Percentiles rank a stretch among this genome's conserved stretches.
phyloP scores from a whole-genome alignment of 1,140 invertebrate species.

The Bombus balteatus region DNA sequence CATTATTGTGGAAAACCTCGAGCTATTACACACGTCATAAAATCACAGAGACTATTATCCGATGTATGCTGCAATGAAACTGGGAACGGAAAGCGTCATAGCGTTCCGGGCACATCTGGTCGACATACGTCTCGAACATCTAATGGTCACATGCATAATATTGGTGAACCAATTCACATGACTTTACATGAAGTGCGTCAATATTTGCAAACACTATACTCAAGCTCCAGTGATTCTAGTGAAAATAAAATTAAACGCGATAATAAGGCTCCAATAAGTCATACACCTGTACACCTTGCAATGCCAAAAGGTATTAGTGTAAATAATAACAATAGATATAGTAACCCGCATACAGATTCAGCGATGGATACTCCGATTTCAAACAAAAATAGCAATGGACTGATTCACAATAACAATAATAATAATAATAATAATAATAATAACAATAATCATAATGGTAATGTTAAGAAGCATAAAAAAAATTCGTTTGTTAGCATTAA shows the following conservation, averaged over 20 bases:
- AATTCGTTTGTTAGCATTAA: conserved; percentile 85
- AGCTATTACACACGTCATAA: conserved; percentile 78
- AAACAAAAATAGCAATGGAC: conserved; percentile 80
- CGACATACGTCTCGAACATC: conserved; percentile 71
- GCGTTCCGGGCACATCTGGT: conserved; percentile 83
- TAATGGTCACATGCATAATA: conserved; percentile 76
- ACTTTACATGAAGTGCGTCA: conserved; percentile 92
- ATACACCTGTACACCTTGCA: conserved; percentile 75
- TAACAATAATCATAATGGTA: conserved; percentile 80
- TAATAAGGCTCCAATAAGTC: conserved; percentile 69
- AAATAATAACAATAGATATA: conserved; percentile 80
- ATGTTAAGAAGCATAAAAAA: conserved; percentile 84
- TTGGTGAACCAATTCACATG: conserved; percentile 91
- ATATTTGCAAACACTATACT: conserved; percentile 90
- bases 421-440: conserved; percentile 79
- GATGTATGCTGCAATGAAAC: conserved; percentile 83
- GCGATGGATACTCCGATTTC: conserved; percentile 80
- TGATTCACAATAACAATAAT: conserved; percentile 83
- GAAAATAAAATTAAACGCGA: conserved; percentile 82
- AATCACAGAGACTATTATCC: conserved; percentile 79
- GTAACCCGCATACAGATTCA: conserved; percentile 80
- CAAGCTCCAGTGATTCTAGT: conserved; percentile 85
- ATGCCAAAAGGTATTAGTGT: conserved; percentile 78
- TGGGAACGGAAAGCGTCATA: conserved; percentile 84
- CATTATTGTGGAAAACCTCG: conserved; percentile 81